Percentiles rank a stretch among this genome's conserved stretches.
phyloP scores from a whole-genome alignment of 2,888 invertebrate genomes.

The Gymnoscelis rufifasciata region DNA sequence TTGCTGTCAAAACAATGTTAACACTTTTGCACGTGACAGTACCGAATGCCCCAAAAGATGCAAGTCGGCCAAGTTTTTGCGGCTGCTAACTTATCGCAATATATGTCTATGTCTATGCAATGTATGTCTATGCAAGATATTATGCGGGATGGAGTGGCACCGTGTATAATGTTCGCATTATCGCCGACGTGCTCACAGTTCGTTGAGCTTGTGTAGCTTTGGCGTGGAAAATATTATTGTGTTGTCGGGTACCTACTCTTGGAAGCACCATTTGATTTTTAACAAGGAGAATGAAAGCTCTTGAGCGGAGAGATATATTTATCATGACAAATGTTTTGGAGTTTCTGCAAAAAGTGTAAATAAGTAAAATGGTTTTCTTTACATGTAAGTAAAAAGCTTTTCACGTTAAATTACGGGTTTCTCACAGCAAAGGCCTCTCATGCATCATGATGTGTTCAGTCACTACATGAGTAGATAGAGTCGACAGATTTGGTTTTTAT shows the following conservation, averaged over 20 bases:
- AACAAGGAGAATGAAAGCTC: neutral
- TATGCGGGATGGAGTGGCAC: slow-evolving; percentile 67
- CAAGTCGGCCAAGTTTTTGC: slow-evolving; percentile 71
- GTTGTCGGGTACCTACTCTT: slow-evolving; percentile 10
- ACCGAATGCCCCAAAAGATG: slow-evolving; percentile 55
- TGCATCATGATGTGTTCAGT: no score
- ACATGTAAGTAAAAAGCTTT: no score
- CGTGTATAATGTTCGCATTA: slow-evolving; percentile 76
- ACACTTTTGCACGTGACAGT: slow-evolving; percentile 35
- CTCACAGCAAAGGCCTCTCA: no score
- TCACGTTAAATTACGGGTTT: no score
- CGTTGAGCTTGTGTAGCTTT: slow-evolving; percentile 46
- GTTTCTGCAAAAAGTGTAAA: no score
- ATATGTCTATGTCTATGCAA: slow-evolving; percentile 11
- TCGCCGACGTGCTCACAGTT: slow-evolving; percentile 63
- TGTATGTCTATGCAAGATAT: slow-evolving; percentile 51
- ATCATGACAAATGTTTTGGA: no score
- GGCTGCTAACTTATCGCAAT: slow-evolving; percentile 13
- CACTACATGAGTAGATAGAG: no score
- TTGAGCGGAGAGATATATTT: no score
- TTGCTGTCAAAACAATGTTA: no score
- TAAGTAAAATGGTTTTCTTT: no score
- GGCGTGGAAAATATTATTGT: slow-evolving; percentile 25
- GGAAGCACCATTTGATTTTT: slow-evolving; percentile 11
- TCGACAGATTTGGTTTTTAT: no score